Evolutionary conservation across 2,888 invertebrate species (phyloP), one percentile per base, ranked within the genome.

Genomic region (Steinernema scapterisci): DNA sequence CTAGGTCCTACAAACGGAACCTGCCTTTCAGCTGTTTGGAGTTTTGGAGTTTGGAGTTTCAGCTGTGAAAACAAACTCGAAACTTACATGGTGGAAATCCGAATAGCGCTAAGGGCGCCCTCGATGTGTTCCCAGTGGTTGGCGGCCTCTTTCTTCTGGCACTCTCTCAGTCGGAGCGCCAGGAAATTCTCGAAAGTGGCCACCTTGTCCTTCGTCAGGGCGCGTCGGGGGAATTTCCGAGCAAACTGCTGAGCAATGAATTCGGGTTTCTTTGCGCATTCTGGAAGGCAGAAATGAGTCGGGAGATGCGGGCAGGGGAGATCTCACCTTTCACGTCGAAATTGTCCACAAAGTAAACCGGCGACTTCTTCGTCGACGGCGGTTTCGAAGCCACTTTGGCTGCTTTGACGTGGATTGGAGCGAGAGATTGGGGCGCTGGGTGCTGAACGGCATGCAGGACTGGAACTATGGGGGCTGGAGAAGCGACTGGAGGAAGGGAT

Each of bases 151-250:
- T 81, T 81, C 44, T 73, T 45, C n/a, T 76, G 52, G 48, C 81
- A 82, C 71, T 78, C 79, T 31, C 52, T 70, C 46, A 82, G 71
- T 11, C 81, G 77, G 16, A 80, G 48, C 21, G 77, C 73, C 5
- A 81, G 73, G 38, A 81, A 71, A n/a, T 79, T 82, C 21, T 82
- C 70, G 23, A 81, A 63, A 25, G 45, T 71, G 16, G 81, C 81
- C 71, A 80, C 81, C 13, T 76, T 77, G 45, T 77, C 54, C 72
- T 78, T 71, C 31, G 73, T 75, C n/a, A 76, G 70, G 56, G 80
- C 45, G 48, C 82, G 82, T 19, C 70, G 45, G 0, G 86, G 86
- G 81, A 86, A 86, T 72, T 86, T 86, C 56, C 79, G 79, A 43
- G 81, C 80, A 81, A 86, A 86, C 16, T 79, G 75, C 46, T 80